Evolutionary conservation across 2,888 invertebrate genomes (phyloP).

Genomic region (Tortricodes alternella): DNA sequence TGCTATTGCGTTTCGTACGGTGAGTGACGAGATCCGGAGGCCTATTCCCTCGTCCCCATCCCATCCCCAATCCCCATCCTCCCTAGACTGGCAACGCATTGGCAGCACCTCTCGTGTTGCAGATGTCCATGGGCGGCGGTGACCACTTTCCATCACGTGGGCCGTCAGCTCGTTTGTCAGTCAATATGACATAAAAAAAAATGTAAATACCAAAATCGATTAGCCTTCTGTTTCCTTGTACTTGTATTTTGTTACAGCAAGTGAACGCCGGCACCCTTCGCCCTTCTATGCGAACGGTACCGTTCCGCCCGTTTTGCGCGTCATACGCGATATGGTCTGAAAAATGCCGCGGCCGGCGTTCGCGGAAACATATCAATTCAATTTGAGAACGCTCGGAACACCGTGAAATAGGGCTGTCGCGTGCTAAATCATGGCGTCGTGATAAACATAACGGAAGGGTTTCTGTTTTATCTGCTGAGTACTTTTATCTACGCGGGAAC

Average conservation of each 20-base stretch:
- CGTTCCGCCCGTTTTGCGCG: constrained; percentile 71
- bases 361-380: constrained; percentile 81
- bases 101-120: too few species aligned
- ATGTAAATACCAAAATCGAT: not conserved
- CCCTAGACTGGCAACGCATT: too few species aligned
- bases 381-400: constrained; percentile 64
- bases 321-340: constrained; percentile 76
- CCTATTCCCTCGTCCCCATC: too few species aligned
- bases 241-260: too few species aligned
- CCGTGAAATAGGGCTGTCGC: constrained; percentile 71
- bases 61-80: too few species aligned
- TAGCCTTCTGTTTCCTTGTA: too few species aligned
- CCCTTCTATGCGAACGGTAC: constrained; percentile 48
- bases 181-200: not conserved
- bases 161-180: too few species aligned
- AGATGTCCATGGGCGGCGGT: too few species aligned
- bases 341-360: constrained; percentile 70
- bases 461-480: constrained; percentile 62
- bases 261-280: too few species aligned
- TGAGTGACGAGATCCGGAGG: too few species aligned
- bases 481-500: constrained; percentile 17
- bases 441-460: constrained; percentile 77
- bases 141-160: too few species aligned
- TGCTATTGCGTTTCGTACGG: too few species aligned
- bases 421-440: constrained; percentile 69